Evolutionary conservation across 1,140 invertebrate species (phyloP).

Genomic region (Drosophila triauraria): DNA sequence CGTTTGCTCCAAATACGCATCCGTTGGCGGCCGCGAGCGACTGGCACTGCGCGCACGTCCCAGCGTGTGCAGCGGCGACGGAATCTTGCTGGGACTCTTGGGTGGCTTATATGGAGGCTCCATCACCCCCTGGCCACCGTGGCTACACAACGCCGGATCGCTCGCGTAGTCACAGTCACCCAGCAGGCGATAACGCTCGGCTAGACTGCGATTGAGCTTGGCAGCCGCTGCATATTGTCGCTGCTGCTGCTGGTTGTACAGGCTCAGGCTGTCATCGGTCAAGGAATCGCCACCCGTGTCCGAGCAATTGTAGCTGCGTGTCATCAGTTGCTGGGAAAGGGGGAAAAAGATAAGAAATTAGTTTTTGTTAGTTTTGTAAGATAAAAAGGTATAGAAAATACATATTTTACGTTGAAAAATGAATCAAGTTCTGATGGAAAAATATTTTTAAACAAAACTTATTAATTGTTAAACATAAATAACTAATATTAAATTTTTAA

Average conservation of each 20-base stretch:
- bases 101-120: conserved; percentile 85
- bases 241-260: conserved; percentile 61
- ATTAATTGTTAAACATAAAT: neutral
- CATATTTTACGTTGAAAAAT: neutral
- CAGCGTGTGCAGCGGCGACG: conserved; percentile 87
- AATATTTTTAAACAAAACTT: neutral
- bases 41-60: conserved; percentile 86
- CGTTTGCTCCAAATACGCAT: conserved; percentile 88
- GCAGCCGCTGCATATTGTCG: conserved; percentile 58
- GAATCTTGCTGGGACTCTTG: conserved; percentile 88
- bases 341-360: neutral
- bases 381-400: neutral
- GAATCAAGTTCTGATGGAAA: too few relatives aligned
- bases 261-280: conserved; percentile 78
- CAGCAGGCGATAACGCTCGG: conserved; percentile 75
- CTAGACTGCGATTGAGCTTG: conserved; percentile 70
- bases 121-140: conserved; percentile 41
- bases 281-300: conserved; percentile 71
- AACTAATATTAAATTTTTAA: neutral
- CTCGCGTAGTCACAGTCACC: conserved; percentile 81
- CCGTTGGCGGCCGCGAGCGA: conserved; percentile 78
- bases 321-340: conserved; percentile 64
- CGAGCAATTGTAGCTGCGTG: conserved; percentile 81
- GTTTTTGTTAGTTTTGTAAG: neutral
- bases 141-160: conserved; percentile 79